These are phyloP conservation scores for Speoplatyrhinus poulsoni DNA, from an alignment of 2,113 vertebrate genomes.

Conservation along the genomic window DNA sequence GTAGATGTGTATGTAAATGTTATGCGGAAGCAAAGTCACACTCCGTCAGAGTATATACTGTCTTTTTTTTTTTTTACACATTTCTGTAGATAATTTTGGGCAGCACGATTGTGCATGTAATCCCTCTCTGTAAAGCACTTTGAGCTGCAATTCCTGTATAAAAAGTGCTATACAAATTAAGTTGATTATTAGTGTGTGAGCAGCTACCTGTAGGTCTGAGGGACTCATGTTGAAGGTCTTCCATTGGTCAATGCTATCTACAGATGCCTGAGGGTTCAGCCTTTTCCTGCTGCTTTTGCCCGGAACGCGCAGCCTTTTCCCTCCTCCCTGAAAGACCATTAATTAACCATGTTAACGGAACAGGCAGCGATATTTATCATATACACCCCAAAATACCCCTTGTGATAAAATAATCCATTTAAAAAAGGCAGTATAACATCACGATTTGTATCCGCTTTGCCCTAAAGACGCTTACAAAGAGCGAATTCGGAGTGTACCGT, in stretches of 20 bases:
- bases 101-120: no score
- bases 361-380: not conserved
- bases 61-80: no score
- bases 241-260: constrained; percentile 84
- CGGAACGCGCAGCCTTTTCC: constrained; percentile 80
- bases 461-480: no score
- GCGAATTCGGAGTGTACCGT: no score
- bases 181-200: not conserved
- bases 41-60: no score
- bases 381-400: not conserved
- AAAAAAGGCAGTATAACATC: not conserved
- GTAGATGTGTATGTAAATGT: no score
- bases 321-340: constrained; percentile 60
- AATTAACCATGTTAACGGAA: not conserved
- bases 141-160: no score
- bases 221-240: constrained; percentile 78
- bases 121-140: no score
- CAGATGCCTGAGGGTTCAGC: constrained; percentile 83
- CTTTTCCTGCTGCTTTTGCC: constrained; percentile 85
- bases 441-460: no score
- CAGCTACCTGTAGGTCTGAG: constrained; percentile 73
- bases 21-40: no score
- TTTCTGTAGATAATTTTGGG: no score
- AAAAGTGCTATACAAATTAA: no score
- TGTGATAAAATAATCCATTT: not conserved